phyloP scores from a whole-genome alignment of 2,797 vertebrate species.

The Sebastiscus albofasciatus region DNA sequence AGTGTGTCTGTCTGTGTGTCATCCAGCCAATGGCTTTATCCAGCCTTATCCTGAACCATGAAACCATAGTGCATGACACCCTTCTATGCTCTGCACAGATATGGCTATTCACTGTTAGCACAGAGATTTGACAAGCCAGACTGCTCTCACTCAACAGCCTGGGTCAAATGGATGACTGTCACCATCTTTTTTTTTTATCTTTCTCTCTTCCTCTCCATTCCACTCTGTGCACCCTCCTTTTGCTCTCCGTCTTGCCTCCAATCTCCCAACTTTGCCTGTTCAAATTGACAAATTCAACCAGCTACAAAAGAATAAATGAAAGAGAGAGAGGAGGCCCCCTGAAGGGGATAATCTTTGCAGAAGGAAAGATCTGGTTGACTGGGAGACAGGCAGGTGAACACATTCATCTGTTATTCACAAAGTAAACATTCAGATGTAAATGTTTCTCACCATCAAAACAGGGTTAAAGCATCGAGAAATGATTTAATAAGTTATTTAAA shows the following conservation, averaged over 20 bases:
- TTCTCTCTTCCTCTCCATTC: conserved; percentile 44
- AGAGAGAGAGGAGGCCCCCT: conserved; percentile 53
- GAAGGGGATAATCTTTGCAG: conserved; percentile 70
- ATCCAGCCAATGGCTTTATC: conserved; percentile 91
- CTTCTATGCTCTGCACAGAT: conserved; percentile 90
- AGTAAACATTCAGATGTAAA: conserved; percentile 47
- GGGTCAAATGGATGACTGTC: conserved; percentile 89
- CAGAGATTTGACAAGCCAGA: conserved; percentile 96
- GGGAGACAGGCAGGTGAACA: conserved; percentile 69
- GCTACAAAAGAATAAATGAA: conserved; percentile 83
- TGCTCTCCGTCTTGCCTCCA: conserved; percentile 64
- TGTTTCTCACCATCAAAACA: conserved; percentile 8
- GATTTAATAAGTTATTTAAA: neutral
- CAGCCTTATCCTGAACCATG: conserved; percentile 93
- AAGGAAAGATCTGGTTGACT: conserved; percentile 57
- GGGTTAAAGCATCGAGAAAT: neutral
- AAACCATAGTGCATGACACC: conserved; percentile 93
- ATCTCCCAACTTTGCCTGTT: conserved; percentile 81
- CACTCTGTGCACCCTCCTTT: conserved; percentile 64
- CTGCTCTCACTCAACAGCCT: conserved; percentile 96
- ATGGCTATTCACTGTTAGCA: conserved; percentile 95
- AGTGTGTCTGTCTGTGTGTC: conserved; percentile 79
- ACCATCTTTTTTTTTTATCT: conserved; percentile 73
- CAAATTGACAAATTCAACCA: conserved; percentile 90
- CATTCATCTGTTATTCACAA: conserved; percentile 26